A percentile compares a stretch with the other conserved stretches of the same genome.
phyloP scores from a whole-genome alignment of 2,113 vertebrate genomes.

The Leptodactylus fuscus region DNA sequence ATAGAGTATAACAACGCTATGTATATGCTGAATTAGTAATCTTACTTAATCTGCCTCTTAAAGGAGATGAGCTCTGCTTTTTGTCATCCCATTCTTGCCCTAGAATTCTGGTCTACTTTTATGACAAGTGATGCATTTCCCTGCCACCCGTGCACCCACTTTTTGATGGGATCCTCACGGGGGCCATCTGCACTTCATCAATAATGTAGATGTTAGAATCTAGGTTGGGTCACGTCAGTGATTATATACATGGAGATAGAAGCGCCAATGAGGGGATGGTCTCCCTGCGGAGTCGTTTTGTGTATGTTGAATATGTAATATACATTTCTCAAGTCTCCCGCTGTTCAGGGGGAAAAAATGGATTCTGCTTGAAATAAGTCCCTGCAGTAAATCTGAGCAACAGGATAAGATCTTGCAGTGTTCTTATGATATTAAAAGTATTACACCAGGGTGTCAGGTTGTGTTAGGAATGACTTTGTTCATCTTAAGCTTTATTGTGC shows the following conservation, averaged over 20 bases:
- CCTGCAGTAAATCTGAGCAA: neutral
- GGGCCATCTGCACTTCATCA: neutral
- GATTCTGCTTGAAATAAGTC: slow-evolving; percentile 18
- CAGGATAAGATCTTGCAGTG: neutral
- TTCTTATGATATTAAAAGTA: neutral
- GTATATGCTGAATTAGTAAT: too few species aligned
- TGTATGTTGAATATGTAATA: slow-evolving; percentile 37
- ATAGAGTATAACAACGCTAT: too few species aligned
- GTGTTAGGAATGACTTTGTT: too few species aligned
- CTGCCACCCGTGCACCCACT: neutral
- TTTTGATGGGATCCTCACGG: neutral
- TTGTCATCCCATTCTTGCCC: neutral
- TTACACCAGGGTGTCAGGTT: too few species aligned
- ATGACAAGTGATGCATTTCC: neutral
- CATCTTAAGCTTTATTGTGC: too few species aligned
- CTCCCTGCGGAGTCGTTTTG: slow-evolving; percentile 22
- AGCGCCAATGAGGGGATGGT: neutral
- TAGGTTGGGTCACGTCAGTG: slow-evolving; percentile 11
- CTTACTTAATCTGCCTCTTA: too few species aligned
- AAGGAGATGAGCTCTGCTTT: neutral
- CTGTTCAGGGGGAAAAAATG: neutral
- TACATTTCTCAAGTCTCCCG: neutral
- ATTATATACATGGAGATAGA: neutral
- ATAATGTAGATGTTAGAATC: slow-evolving; percentile 22
- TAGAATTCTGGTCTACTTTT: slow-evolving; percentile 40